These are phyloP conservation scores for Arctopsyche grandis DNA, from an alignment of 1,140 invertebrate genomes.

Conservation along the genomic window DNA sequence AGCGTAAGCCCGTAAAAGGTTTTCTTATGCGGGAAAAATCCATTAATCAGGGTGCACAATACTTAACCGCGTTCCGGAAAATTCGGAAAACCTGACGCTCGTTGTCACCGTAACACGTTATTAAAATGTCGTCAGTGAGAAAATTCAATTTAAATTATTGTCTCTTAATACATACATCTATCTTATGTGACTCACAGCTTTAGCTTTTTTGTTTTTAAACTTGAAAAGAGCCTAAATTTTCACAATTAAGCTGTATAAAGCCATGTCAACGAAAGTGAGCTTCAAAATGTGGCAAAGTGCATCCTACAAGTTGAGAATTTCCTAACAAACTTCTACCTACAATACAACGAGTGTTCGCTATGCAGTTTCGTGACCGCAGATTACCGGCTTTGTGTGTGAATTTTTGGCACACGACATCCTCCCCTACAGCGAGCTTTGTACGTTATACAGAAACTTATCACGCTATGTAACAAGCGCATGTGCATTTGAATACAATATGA, in stretches of 20 bases:
- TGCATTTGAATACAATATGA: background rate
- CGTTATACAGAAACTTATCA: background rate
- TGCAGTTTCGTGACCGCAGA: background rate
- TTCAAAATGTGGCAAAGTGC: no score
- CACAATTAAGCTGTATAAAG: no score
- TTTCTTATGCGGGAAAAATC: background rate
- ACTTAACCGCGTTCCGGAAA: background rate
- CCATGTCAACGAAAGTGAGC: no score
- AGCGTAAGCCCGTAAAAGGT: background rate
- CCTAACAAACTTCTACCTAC: no score
- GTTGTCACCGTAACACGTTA: background rate
- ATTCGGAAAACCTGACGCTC: background rate
- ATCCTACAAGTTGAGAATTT: no score
- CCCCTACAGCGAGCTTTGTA: background rate
- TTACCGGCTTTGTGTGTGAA: slow-evolving; percentile 6
- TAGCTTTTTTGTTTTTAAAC: no score
- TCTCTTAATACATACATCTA: no score
- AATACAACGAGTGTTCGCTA: no score
- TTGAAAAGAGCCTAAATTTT: no score
- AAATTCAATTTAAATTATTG: no score
- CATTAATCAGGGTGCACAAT: slow-evolving; percentile 14
- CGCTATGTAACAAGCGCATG: background rate
- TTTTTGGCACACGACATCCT: slow-evolving; percentile 3
- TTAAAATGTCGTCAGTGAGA: background rate
- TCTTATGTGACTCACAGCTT: no score